Conservation (phyloP, 2,113 vertebrate genomes). For the Oryzias woworae region DNA sequence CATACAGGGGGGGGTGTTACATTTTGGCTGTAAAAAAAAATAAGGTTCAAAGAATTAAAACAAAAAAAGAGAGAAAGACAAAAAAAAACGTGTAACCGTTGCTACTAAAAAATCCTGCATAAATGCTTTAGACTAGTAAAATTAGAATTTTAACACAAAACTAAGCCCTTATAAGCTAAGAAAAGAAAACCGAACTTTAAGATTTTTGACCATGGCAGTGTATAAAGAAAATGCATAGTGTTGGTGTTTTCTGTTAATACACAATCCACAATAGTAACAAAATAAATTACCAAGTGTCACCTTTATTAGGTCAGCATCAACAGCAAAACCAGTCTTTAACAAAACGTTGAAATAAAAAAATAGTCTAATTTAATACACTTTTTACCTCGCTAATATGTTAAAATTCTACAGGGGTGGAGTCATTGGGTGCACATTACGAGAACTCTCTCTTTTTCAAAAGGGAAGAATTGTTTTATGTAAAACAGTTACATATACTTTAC, state of each 20-base stretch:
- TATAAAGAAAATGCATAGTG: too few species aligned
- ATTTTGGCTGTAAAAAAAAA: too few species aligned
- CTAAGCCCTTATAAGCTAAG: too few species aligned
- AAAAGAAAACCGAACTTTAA: too few species aligned
- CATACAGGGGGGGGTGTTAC: too few species aligned
- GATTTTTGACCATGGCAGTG: too few species aligned
- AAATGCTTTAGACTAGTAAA: too few species aligned
- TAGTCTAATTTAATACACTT: conserved; percentile 66
- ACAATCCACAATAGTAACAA: conserved; percentile 30
- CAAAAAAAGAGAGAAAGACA: too few species aligned
- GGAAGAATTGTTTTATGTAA: conserved; percentile 50
- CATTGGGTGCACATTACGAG: conserved; percentile 45
- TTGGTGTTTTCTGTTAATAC: background rate
- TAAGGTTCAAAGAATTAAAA: too few species aligned
- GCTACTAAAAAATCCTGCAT: too few species aligned
- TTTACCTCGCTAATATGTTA: conserved; percentile 62
- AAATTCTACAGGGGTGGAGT: conserved; percentile 59
- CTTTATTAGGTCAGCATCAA: conserved; percentile 79
- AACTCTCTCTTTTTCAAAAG: conserved; percentile 27
- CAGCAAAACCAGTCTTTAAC: conserved; percentile 75
- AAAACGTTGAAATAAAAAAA: conserved; percentile 79
- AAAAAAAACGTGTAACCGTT: too few species aligned
- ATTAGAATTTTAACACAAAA: too few species aligned
- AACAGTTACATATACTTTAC: conserved; percentile 65
- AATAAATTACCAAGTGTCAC: conserved; percentile 59